Evolutionary conservation across 2,797 vertebrate genomes (phyloP), one percentile per base, ranked within the genome.

Genomic region (Apogon talboti): DNA sequence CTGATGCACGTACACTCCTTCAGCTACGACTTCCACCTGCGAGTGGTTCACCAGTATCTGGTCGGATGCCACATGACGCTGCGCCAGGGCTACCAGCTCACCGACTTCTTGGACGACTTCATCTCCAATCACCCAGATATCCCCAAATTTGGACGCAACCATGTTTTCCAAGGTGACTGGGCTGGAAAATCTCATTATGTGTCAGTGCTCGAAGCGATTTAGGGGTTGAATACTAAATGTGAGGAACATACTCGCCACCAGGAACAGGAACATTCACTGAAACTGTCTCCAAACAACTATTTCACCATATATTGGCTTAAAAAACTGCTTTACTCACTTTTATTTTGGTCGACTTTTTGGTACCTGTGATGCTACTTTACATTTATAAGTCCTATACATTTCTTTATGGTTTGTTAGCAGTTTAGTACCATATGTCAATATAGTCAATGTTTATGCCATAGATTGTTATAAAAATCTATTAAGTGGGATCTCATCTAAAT

Each of bases 1-100:
- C 94, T 98, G 88, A 99, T 99, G 96, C 98, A 99, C 0, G 96
- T 99, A 15, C 98, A 99, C 86, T 99, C 98, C 0, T 99, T 99
- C 93, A 99, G 98, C 93, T 99, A 99, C 0, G 98, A 99, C 89
- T 99, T 99, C 92, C 98, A 99, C 85, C 89, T 99, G 82, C 95
- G 98, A 21, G 95, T 99, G 14, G 95, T 97, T 64, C 97, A 98
- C 88, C 98, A 99, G 84, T 97, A 99, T 6, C 89, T 99, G 83
- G 91, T 98, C 30, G 98, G 98, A 35, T 93, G 95, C 79, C 96
- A 97, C 76, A 95, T 97, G 94, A 96, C 95, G 3, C 92, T 99
- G 4, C 94, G 97, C 16, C 98, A 98, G 30, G 96, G 97, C 76
- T 99, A 98, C 88, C 97, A 98, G 78, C 97, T 99, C 72, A 96